Evolutionary conservation across 2,888 invertebrate genomes (phyloP).

Genomic region (Rhogogaster chlorosoma): DNA sequence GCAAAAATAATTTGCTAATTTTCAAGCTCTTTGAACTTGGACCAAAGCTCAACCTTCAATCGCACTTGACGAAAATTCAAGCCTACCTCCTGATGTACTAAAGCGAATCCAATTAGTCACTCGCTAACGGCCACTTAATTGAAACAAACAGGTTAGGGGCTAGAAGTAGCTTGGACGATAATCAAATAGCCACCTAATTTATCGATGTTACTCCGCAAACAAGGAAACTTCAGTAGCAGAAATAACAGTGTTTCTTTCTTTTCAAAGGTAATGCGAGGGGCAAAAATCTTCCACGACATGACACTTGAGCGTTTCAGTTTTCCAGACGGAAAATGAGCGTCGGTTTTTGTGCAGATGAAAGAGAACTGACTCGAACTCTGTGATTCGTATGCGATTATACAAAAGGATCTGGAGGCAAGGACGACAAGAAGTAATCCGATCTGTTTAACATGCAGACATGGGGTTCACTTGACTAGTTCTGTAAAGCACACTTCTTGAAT

Average conservation of each 20-base stretch:
- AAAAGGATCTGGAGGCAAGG: neutral
- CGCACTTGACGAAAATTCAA: neutral
- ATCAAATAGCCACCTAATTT: constrained; percentile 18
- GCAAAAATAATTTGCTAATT: constrained; percentile 1
- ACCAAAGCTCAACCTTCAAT: neutral
- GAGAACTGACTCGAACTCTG: neutral
- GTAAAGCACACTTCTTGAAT: neutral
- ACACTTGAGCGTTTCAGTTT: neutral
- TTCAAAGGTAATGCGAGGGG: neutral
- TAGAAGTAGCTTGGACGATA: neutral
- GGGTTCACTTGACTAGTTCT: neutral
- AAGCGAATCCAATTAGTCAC: constrained; percentile 6
- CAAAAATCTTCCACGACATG: neutral
- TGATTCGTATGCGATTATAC: neutral
- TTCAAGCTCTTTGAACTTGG: neutral
- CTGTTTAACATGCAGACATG: constrained; percentile 10
- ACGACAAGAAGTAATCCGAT: neutral
- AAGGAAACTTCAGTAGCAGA: neutral
- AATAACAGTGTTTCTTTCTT: neutral
- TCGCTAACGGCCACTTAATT: neutral
- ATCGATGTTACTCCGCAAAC: neutral
- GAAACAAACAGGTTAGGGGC: neutral
- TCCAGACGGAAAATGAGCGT: neutral
- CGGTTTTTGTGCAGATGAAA: neutral
- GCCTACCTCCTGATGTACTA: neutral